phyloP scores from a whole-genome alignment of 2,113 vertebrate species.

The Thunnus thynnus region DNA sequence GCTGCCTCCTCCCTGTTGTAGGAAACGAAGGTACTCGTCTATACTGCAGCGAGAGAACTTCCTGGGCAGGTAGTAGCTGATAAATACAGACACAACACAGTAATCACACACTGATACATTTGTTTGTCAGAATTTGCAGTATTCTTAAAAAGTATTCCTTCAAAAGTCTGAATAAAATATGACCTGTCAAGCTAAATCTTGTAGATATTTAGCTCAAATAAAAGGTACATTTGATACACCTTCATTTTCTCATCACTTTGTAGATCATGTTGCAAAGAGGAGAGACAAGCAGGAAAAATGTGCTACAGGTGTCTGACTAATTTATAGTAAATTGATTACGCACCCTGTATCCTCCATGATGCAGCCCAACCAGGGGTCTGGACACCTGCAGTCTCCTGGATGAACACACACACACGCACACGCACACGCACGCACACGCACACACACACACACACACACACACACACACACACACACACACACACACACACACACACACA shows the following conservation, averaged over 20 bases:
- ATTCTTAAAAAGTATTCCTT: too few species aligned
- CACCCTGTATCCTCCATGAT: slow-evolving; percentile 99
- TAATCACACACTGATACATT: not conserved
- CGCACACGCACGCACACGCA: slow-evolving; percentile 42
- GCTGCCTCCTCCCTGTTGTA: slow-evolving; percentile 94
- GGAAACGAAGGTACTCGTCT: slow-evolving; percentile 94
- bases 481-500: slow-evolving; percentile 43
- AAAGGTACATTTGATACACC: not conserved
- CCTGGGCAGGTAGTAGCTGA: slow-evolving; percentile 93
- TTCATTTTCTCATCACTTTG: too few species aligned
- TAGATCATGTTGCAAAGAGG: not conserved
- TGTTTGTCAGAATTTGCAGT: not conserved
- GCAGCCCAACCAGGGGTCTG: slow-evolving; percentile 95
- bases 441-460: slow-evolving; percentile 38
- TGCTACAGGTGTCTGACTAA: not conserved
- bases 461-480: slow-evolving; percentile 44
- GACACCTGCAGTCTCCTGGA: slow-evolving; percentile 93
- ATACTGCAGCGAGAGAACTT: slow-evolving; percentile 98
- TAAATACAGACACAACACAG: not conserved
- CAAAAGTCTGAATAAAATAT: not conserved
- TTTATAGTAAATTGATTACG: slow-evolving; percentile 25
- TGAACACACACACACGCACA: slow-evolving; percentile 41
- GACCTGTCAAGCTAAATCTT: not conserved
- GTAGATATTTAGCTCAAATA: not conserved
- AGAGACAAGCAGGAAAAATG: too few species aligned